Base-by-base conservation (phyloP, 2,888 invertebrate genomes). In the Apodemia mormo region DNA sequence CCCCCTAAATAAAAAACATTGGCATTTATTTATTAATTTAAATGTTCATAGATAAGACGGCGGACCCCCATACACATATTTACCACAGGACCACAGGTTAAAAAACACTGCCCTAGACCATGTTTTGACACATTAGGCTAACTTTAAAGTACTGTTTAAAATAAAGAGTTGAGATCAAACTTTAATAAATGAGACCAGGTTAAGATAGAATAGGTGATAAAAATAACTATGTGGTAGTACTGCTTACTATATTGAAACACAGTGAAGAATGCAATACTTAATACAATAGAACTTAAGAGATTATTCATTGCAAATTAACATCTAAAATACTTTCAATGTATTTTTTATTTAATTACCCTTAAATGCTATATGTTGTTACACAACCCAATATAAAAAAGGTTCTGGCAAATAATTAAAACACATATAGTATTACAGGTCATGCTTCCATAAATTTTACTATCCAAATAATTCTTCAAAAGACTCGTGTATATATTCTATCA, bases 401-500 rank as follows among this genome's bases (percentile, higher is more conserved):
- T 5, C 6, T 54, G n/a, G n/a, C 52, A 49, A 49, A 14, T 49
- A 49, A 12, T 22, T 22, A 22, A 22, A 1, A 49, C 5, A 14
- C 4, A 54, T 22, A 22, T 52, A n/a, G 52, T 52, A 52, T 10
- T 45, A 10, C 14, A 49, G 9, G 49, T 12, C 33, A 14, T 10
- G 6, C 22, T 61, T 12, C 6, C 6, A 61, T 58, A 14, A 54
- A 54, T 66, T 65, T 81, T 79, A 88, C 68, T 82, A 76, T 14
- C 82, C 86, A 88, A 83, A 91, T 4, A 92, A 79, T 72, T 91
- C 86, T 77, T 88, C 85, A 89, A 98, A 98, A 69, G 96, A 95
- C 70, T 94, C 90, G 80, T 96, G 96, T 79, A 99, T 96, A 80
- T 97, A 95, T 72, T 95, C 94, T 71, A 99, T 95, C 96, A 99